These are phyloP conservation scores for Bolinopsis microptera DNA, from an alignment of 37 sponge, comb jelly and placozoan species.

Conservation along the genomic window DNA sequence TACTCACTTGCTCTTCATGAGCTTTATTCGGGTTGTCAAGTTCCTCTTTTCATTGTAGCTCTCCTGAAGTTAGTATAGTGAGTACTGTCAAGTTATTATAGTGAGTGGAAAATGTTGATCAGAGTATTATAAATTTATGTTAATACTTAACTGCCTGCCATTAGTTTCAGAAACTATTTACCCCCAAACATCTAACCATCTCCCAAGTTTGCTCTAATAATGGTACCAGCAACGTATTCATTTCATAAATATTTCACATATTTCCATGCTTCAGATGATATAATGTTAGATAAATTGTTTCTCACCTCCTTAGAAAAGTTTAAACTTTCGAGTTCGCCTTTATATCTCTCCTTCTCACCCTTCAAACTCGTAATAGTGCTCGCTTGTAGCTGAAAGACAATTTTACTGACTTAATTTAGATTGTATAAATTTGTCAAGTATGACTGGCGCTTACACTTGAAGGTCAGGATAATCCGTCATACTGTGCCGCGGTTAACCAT, in stretches of 20 bases:
- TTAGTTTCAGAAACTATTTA: too few relatives aligned
- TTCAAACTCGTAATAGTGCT: slow-evolving; percentile 54
- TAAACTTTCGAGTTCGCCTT: slow-evolving; percentile 29
- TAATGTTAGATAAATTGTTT: too few relatives aligned
- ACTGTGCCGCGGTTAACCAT: not conserved
- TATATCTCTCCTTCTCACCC: slow-evolving; percentile 59
- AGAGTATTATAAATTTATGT: too few relatives aligned
- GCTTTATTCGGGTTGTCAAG: slow-evolving; percentile 27
- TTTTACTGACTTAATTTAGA: not conserved
- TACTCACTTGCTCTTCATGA: slow-evolving; percentile 58
- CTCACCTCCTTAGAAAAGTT: slow-evolving; percentile 62
- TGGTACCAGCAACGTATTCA: too few relatives aligned
- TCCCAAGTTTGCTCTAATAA: too few relatives aligned
- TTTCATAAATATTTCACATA: too few relatives aligned
- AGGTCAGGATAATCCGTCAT: too few relatives aligned
- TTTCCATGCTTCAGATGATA: too few relatives aligned
- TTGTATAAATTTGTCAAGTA: not conserved
- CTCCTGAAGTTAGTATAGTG: slow-evolving; percentile 30
- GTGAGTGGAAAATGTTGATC: not conserved
- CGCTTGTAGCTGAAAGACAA: slow-evolving; percentile 40
- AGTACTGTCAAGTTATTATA: not conserved
- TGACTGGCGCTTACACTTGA: too few relatives aligned
- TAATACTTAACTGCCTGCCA: too few relatives aligned
- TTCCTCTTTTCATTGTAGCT: slow-evolving; percentile 60
- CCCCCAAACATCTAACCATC: too few relatives aligned